Evolutionary conservation across 1,140 invertebrate genomes (phyloP), one percentile per base, ranked within the genome.

Genomic region (Halictus rubicundus): DNA sequence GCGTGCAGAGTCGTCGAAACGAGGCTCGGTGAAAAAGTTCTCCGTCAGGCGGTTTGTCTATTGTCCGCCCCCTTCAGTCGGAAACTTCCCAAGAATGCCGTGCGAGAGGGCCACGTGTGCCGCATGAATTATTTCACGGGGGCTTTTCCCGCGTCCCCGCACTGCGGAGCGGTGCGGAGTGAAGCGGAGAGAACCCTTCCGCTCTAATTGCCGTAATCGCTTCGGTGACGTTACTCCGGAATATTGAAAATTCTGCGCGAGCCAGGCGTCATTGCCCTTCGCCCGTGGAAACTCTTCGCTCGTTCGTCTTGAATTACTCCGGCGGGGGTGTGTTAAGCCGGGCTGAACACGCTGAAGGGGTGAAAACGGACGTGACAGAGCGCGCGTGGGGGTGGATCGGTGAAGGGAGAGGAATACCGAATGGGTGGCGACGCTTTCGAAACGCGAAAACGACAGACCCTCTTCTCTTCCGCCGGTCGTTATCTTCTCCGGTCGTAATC

Each of bases 181-280:
- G 49, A 12, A 16, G 49, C 49, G 49, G 19, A 12, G 46, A 1
- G 27, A 59, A 68, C 71, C 78, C 59, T 81, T 73, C 49, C 66
- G n/a, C 49, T n/a, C 85, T 87, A 89, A 89, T 89, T 84, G 81
- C 81, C 75, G 77, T 79, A 78, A 78, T 78, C 76, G 76, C 49
- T 72, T 65, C 37, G 75, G 39, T 68, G 59, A 78, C 68, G 68
- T 42, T 71, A 72, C 76, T 63, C 32, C 60, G 72, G 66, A 68
- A 75, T 80, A 83, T 68, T 70, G 72, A 49, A 65, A 80, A 83
- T 83, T 84, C 76, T 82, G 32, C 70, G 70, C 76, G 60, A 79
- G 59, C 77, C 66, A 66, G 59, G 23, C 60, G 70, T 21, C 46
- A 39, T 83, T 84, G 59, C 78, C 70, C 70, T 66, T 59, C 27